Evolutionary conservation across 1,140 invertebrate species (phyloP), one percentile per base, ranked within the genome.

Genomic region (Brachionus manjavacas): DNA sequence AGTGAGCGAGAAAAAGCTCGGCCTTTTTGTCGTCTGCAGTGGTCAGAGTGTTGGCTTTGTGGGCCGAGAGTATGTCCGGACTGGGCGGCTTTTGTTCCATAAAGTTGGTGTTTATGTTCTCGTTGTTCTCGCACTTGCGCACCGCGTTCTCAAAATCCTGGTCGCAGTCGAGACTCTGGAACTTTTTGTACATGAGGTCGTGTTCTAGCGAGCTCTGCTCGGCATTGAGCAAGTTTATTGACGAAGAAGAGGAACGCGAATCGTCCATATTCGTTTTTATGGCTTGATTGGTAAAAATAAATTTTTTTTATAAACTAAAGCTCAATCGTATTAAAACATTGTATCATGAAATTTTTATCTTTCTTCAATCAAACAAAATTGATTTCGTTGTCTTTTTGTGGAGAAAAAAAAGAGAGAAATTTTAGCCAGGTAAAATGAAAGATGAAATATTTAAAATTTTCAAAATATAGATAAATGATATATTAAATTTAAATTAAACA

Each of bases 401-500:
- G 28, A 28, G 8, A 68, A 6, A 68, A 28, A 68, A 12, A 68
- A 68, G 31, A 68, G 31, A 68, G n/a, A 66, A 25, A 25, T 16
- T 68, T 68, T 68, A 68, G 66, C 66, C 31, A 31, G 66, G 66
- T 39, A 68, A 68, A 68, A 68, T 31, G 31, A 68, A 16, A 68
- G 25, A 64, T 25, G 31, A 68, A 68, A 68, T 68, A 68, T 68
- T 68, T 68, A 35, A 31, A 68, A 31, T 68, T 68, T 68, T 68
- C 31, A 68, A 68, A 68, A 68, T 68, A 31, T 35, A 72, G 68
- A 72, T 72, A 72, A 72, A 72, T 72, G 68, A 72, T 72, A 72
- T 72, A 72, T 72, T 72, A 72, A 72, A 72, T 72, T 72, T 72
- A 72, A 72, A 72, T 72, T 72, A 72, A 72, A 72, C 68, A 72